Evolutionary conservation across 2,888 invertebrate species (phyloP).

Genomic region (Sminthurinus aureus): DNA sequence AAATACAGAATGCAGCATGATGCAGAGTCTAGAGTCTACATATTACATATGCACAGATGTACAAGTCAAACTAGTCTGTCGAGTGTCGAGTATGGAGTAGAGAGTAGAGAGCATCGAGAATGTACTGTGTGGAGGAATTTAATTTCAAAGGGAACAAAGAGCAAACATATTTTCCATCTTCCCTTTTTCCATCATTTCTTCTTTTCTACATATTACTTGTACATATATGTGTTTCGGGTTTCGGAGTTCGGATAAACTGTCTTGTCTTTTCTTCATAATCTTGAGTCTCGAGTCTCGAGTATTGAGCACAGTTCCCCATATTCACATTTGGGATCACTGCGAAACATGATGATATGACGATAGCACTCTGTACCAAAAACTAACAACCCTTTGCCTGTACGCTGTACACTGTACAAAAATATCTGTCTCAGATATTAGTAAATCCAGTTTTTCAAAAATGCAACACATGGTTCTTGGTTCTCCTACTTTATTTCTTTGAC

Average conservation of each 20-base stretch:
- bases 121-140: constrained; percentile 15
- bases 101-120: too few species aligned
- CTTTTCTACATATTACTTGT: too few species aligned
- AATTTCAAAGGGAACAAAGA: constrained; percentile 24
- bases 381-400: background rate
- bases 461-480: constrained; percentile 34
- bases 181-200: background rate
- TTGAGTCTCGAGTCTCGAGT: too few species aligned
- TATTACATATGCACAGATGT: background rate
- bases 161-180: constrained; percentile 16
- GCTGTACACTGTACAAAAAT: background rate
- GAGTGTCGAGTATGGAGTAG: too few species aligned
- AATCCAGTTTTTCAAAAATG: constrained; percentile 8
- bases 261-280: background rate
- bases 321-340: background rate
- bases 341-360: background rate
- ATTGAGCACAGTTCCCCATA: background rate
- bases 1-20: too few species aligned
- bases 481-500: constrained; percentile 29
- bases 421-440: too few species aligned
- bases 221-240: background rate
- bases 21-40: too few species aligned
- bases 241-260: background rate
- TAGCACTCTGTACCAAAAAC: background rate
- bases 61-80: background rate